These are phyloP conservation scores for Urosaurus nigricauda DNA, from an alignment of 2,797 vertebrate genomes.

Conservation along the genomic window DNA sequence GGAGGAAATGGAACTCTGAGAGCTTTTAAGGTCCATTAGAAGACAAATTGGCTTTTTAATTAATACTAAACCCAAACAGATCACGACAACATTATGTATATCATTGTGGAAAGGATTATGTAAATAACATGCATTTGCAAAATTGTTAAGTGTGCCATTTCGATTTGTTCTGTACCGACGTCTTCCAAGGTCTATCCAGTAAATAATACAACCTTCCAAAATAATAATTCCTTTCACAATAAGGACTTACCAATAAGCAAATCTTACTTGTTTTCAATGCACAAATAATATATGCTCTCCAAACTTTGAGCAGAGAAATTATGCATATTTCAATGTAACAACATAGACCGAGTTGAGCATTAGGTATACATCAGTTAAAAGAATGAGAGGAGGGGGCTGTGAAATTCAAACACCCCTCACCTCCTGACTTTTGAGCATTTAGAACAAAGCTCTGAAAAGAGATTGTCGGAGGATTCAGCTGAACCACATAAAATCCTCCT, in stretches of 20 bases:
- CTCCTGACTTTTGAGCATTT: background rate
- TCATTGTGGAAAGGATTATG: constrained; percentile 62
- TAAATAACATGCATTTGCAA: constrained; percentile 62
- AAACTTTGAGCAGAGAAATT: background rate
- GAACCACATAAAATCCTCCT: background rate
- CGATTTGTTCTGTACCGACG: constrained; percentile 45
- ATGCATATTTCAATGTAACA: background rate
- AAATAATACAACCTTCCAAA: constrained; percentile 49
- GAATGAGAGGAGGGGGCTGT: background rate
- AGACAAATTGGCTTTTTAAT: constrained; percentile 68
- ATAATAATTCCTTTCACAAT: constrained; percentile 40
- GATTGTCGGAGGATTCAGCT: background rate
- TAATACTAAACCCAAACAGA: constrained; percentile 59
- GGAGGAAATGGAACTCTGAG: constrained; percentile 11
- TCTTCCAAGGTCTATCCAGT: constrained; percentile 31
- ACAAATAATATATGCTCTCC: background rate
- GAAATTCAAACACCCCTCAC: background rate
- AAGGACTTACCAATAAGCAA: constrained; percentile 47
- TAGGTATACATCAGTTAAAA: background rate
- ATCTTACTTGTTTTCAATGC: constrained; percentile 18
- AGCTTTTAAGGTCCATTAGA: constrained; percentile 59
- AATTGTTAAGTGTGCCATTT: constrained; percentile 55
- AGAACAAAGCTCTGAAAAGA: background rate
- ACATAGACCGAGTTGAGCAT: background rate
- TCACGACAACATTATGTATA: constrained; percentile 57